phyloP scores from a whole-genome alignment of 2,113 vertebrate species.

The Epinephelus lanceolatus region DNA sequence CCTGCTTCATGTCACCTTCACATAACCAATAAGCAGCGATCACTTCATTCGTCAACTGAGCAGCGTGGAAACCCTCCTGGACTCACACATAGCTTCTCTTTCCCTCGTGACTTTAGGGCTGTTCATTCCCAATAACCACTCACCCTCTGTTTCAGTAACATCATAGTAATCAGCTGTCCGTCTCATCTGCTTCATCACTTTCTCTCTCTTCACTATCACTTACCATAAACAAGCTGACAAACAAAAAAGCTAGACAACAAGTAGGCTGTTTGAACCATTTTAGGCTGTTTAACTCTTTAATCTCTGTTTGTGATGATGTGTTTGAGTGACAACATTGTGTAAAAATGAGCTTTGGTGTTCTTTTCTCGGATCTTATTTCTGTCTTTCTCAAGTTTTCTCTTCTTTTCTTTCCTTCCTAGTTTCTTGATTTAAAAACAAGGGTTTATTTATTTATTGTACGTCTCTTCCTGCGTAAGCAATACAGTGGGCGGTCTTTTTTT shows the following conservation, averaged over 20 bases:
- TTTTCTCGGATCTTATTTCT: constrained; percentile 52
- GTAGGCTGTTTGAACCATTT: constrained; percentile 64
- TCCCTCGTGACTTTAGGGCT: constrained; percentile 44
- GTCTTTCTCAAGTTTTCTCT: neutral
- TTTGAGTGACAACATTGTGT: constrained; percentile 78
- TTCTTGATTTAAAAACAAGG: constrained; percentile 40
- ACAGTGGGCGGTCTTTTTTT: constrained; percentile 36
- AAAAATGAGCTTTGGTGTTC: constrained; percentile 73
- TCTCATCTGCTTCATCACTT: constrained; percentile 31
- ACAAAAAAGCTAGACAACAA: constrained; percentile 51
- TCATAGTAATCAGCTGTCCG: constrained; percentile 40
- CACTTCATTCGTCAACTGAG: constrained; percentile 3
- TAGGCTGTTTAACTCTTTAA: constrained; percentile 75
- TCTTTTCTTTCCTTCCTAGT: constrained; percentile 20
- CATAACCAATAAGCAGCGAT: constrained; percentile 11
- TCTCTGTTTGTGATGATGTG: constrained; percentile 82
- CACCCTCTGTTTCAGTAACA: constrained; percentile 51
- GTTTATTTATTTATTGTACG: constrained; percentile 65
- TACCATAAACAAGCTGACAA: constrained; percentile 54
- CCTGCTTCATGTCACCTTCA: constrained; percentile 15
- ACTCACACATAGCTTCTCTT: constrained; percentile 36
- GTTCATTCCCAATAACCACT: constrained; percentile 51
- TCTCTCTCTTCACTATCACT: constrained; percentile 37
- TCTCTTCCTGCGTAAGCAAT: constrained; percentile 71
- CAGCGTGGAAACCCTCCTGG: constrained; percentile 26